Base-by-base conservation (phyloP, 64 coral and sea anemone species). In the Orbicella faveolata region DNA sequence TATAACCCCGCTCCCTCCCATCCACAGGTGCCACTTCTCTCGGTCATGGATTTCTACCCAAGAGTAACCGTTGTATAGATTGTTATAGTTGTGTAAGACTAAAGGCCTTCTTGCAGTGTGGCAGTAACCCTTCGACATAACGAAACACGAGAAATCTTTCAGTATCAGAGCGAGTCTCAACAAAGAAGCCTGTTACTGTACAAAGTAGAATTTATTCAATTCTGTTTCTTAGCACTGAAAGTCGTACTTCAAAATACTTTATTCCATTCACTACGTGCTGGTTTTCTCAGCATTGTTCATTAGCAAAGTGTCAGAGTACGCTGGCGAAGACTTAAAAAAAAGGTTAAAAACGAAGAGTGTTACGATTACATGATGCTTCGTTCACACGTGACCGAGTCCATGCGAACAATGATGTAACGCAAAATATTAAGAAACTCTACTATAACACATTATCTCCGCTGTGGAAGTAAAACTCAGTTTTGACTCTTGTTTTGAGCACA, bases 181-280 rank as follows among this genome's bases (percentile, higher is more conserved):
- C 23, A 34, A 68, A 13, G 0, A 23, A 21, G 36, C 14, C 35
- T 48, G 37, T 39, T 68, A 20, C 34, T 84, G 35, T 44, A 84
- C 81, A 67, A 68, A 48, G 39, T 52, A 72, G 35, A 83, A 73
- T 37, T 85, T 85, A 85, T 85, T 85, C 39, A 70, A 53, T 85
- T 65, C 20, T 25, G 41, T 85, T 17, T 0, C n/a, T 85, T 85
- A 23, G 44, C 44, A 48, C 44, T 48, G 44, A 48, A 48, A 3
- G 5, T 48, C 44, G 44, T 5, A 34, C 33, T 64, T 67, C 80
- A 83, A 83, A 83, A 83, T 83, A 83, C 9, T 81, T 63, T 81
- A 62, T 81, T 48, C 44, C 79, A 15, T 18, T 63, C 39, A 44
- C 14, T 51, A 48, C 41, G 1, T 9, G 25, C 67, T n/a, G 23